Conservation (phyloP, 2,797 vertebrate genomes). For the Ctenopoma kingsleyae region DNA sequence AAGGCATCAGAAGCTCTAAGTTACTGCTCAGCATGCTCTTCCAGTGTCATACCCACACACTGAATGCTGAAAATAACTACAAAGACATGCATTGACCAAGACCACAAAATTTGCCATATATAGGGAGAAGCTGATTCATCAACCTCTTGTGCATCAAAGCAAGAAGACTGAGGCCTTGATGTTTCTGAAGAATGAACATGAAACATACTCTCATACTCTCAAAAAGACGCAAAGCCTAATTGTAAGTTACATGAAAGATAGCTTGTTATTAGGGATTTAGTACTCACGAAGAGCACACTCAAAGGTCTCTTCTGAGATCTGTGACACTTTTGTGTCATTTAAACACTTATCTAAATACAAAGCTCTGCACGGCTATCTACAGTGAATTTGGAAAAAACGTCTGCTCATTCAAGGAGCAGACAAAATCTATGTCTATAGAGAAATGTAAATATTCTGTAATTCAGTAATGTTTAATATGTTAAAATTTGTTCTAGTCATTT, state of each 20-base stretch:
- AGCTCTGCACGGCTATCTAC: background rate
- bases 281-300: constrained; percentile 20
- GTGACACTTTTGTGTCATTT: constrained; percentile 13
- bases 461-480: background rate
- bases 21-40: background rate
- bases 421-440: background rate
- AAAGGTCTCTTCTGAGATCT: constrained; percentile 46
- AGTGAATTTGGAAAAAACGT: background rate
- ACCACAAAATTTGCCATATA: constrained; percentile 51
- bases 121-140: constrained; percentile 61
- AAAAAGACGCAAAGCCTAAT: constrained; percentile 50
- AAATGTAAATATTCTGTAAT: background rate
- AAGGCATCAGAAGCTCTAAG: background rate
- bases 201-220: constrained; percentile 44
- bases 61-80: constrained; percentile 50
- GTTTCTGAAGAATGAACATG: constrained; percentile 52
- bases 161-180: constrained; percentile 34
- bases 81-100: constrained; percentile 52
- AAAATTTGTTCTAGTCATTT: background rate
- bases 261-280: constrained; percentile 69
- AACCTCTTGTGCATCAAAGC: constrained; percentile 22
- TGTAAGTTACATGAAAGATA: constrained; percentile 44
- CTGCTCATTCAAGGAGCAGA: background rate
- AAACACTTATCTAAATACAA: background rate
- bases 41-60: constrained; percentile 19